Evolutionary conservation across 2,888 invertebrate genomes (phyloP), one percentile per base, ranked within the genome.

Genomic region (Drosophila paranaensis): DNA sequence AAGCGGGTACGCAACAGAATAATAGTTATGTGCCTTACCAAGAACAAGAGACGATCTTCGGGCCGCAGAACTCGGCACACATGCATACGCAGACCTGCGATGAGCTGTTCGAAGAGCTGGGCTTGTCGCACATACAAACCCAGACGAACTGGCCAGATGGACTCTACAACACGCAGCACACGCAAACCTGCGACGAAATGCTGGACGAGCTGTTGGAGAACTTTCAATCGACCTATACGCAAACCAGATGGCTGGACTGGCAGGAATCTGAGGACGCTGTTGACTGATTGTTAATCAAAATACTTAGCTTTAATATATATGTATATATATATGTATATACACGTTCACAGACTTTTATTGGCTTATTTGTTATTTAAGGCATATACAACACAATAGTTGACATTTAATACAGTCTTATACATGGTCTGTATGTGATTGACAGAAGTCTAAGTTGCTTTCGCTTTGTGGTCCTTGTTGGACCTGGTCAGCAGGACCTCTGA

Each of bases 71-170:
- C 0, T 86, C 76, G 10, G 71, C 84, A 0, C 77, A 86, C 39
- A 88, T 83, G 83, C 81, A 92, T 69, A 94, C 94, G 1, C 89
- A 89, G n/a, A 94, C 94, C 2, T 95, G 94, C 77, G 94, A 94
- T 60, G 94, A 94, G 56, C 93, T 94, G 46, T 90, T 95, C 46
- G 94, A 93, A 6, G 95, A 94, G 77, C 91, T 95, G 37, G 94
- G 93, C n/a, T 91, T 95, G 45, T 93, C 94, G 25, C 94, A 95
- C 78, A 95, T 94, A 66, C 95, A 95, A 86, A 95, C 95, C 0
- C 95, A 95, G 90, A 95, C 95, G 1, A 93, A 93, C 51, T 94
- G 94, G 94, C 92, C 94, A 16, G 79, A 79, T 51, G 82, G 82
- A 0, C 79, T 81, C 0, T 86, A 89, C 63, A 91, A 90, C 37